Evolutionary conservation across 2,888 invertebrate genomes (phyloP), one percentile per base, ranked within the genome.

Genomic region (Hirtodrosophila trivittata): DNA sequence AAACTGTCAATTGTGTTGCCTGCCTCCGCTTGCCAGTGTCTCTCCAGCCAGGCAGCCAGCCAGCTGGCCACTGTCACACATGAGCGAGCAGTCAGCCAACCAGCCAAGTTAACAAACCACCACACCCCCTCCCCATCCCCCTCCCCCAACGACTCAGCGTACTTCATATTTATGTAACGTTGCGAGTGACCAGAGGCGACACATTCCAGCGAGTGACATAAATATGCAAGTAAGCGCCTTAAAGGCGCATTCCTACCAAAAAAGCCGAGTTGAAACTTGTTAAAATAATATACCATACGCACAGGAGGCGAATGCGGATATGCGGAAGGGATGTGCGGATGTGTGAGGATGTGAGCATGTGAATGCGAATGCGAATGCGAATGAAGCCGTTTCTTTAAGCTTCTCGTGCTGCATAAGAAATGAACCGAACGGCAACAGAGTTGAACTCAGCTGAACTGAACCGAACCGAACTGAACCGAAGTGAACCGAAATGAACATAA

Each of bases 141-240:
- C 1, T 28, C 28, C 5, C 28, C 28, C 28, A 28, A 28, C 9
- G 3, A 28, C 9, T 5, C n/a, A 9, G 3, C 9, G 7, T 42
- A 51, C 63, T 63, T 58, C 55, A 74, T 69, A 68, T 72, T 74
- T 68, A 74, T 60, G 71, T 73, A 54, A 62, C 66, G 56, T 39
- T 58, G 25, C 12, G 46, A 58, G 47, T 60, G 64, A 51, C 50
- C 56, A 65, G 62, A 54, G 57, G 59, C 54, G 63, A 68, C 51
- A 67, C 60, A 75, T 62, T 81, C 60, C 50, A 50, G 60, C 60
- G 58, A 77, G 78, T 75, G 78, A 85, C 85, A 82, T 80, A 80
- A 82, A 80, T 80, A 85, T 80, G 80, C 85, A 73, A 80, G 85
- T 85, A 80, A 80, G 85, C 82, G 82, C 72, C 82, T 80, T 80